phyloP scores from a whole-genome alignment of 2,797 vertebrate species.

The Cyclopterus lumpus region DNA sequence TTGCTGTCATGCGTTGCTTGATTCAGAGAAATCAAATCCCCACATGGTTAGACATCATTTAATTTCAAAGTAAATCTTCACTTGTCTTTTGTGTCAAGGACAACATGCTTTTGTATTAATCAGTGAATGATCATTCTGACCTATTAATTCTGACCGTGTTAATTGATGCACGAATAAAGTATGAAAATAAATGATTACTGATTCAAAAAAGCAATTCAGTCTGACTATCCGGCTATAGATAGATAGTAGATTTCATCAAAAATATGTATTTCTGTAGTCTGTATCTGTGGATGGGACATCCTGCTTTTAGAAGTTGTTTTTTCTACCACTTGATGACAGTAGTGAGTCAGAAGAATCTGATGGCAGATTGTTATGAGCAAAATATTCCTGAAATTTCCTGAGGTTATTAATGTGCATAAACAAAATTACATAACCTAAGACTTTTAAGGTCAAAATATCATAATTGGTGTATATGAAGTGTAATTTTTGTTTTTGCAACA shows the following conservation, averaged over 20 bases:
- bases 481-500: background rate
- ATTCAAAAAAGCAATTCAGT: background rate
- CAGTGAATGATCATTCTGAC: background rate
- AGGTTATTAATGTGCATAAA: background rate
- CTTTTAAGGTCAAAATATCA: background rate
- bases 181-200: background rate
- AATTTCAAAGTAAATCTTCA: background rate
- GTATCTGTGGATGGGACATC: background rate
- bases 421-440: background rate
- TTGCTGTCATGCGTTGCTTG: background rate
- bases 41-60: background rate
- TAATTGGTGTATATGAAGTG: background rate
- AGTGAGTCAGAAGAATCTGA: slow-evolving; percentile 35
- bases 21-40: background rate
- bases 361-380: background rate
- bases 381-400: background rate
- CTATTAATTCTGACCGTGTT: background rate
- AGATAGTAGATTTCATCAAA: background rate
- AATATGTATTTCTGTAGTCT: background rate
- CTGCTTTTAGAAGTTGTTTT: background rate
- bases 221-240: background rate
- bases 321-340: slow-evolving; percentile 46
- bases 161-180: background rate
- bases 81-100: background rate
- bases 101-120: background rate